phyloP scores from a whole-genome alignment of 2,113 vertebrate species.

The Embiotoca jacksoni region DNA sequence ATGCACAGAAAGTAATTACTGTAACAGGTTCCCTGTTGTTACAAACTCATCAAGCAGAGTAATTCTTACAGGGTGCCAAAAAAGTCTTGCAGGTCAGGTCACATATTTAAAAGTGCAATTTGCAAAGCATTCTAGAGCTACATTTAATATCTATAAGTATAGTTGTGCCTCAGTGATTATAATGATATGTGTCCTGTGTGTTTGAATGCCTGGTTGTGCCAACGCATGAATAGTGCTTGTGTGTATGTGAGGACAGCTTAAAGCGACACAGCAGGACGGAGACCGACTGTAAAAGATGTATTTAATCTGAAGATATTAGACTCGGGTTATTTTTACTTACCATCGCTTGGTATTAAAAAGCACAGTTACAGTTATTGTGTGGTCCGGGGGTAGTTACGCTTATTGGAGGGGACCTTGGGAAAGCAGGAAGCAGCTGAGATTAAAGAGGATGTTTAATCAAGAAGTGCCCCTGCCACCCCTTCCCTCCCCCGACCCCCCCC shows the following conservation, averaged over 20 bases:
- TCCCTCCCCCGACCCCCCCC: too few species aligned
- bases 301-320: conserved; percentile 85
- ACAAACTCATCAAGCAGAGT: conserved; percentile 73
- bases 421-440: conserved; percentile 55
- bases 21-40: conserved; percentile 59
- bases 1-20: conserved; percentile 44
- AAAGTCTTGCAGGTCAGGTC: conserved; percentile 61
- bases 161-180: conserved; percentile 63
- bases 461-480: too few species aligned
- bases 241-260: conserved; percentile 51
- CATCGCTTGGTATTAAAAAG: conserved; percentile 80
- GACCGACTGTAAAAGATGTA: conserved; percentile 74
- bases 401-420: conserved; percentile 62
- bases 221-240: background rate
- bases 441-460: conserved; percentile 76
- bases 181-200: conserved; percentile 21
- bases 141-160: conserved; percentile 77
- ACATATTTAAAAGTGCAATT: conserved; percentile 68
- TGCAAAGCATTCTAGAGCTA: conserved; percentile 54
- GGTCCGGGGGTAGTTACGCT: conserved; percentile 53
- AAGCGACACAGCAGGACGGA: conserved; percentile 51
- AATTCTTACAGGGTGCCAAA: conserved; percentile 56
- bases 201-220: conserved; percentile 1
- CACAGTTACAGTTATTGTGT: conserved; percentile 72
- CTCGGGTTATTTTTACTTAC: conserved; percentile 85